Conservation (phyloP, 64 coral and sea anemone genomes). For the Dendronephthya gigantea region DNA sequence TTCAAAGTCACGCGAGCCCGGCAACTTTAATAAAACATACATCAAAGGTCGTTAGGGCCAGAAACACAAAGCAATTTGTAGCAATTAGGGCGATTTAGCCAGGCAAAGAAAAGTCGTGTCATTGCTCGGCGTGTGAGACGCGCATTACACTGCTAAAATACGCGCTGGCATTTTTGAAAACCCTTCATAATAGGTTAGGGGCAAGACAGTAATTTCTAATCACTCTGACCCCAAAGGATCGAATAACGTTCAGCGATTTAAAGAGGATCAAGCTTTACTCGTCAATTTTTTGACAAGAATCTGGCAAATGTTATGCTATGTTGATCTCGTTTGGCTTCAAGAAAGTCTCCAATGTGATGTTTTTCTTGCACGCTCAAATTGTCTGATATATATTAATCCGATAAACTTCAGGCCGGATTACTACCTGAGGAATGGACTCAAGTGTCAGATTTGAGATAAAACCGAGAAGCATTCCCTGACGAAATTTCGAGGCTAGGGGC, state of each 20-base stretch:
- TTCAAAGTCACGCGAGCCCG: background rate
- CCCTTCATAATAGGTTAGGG: background rate
- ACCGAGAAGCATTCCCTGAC: background rate
- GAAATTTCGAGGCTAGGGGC: background rate
- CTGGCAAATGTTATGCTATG: background rate
- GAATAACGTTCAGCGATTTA: background rate
- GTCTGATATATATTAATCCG: conserved; percentile 7
- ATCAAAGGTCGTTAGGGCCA: background rate
- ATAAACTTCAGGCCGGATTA: background rate
- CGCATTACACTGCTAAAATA: background rate
- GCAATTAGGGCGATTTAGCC: background rate
- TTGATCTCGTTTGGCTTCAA: background rate
- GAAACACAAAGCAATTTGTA: conserved; percentile 8
- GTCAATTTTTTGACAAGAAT: background rate
- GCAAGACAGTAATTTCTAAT: background rate
- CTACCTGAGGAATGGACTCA: background rate
- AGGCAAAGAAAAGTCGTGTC: background rate
- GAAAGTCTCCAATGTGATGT: background rate
- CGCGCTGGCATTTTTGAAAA: background rate
- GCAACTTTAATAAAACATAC: background rate
- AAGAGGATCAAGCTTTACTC: background rate
- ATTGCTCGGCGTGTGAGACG: background rate
- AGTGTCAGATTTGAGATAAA: background rate
- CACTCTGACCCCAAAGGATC: background rate
- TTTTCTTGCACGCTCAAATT: background rate